A percentile compares a stretch with the other conserved stretches of the same genome.
Evolutionary conservation across 2,888 invertebrate genomes (phyloP).

Genomic region (Ennomos fuscantarius): DNA sequence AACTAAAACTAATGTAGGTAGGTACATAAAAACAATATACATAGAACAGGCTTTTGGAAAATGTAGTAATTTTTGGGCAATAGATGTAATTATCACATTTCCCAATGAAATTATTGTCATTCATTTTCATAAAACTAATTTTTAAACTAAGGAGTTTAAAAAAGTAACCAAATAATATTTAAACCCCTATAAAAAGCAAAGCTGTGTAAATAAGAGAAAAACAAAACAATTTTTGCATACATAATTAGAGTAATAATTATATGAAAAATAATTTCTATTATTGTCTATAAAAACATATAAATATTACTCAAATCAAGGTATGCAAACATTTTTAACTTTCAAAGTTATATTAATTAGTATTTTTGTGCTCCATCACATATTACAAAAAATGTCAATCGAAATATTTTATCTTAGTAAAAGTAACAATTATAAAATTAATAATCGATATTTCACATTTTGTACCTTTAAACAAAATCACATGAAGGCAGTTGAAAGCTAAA

Average conservation of each 20-base stretch:
- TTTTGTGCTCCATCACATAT: constrained; percentile 10
- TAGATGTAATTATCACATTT: constrained; percentile 41
- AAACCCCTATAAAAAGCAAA: constrained; percentile 10
- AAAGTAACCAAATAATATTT: constrained; percentile 5
- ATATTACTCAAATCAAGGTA: constrained; percentile 11
- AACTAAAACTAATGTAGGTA: constrained; percentile 34
- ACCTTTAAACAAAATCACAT: constrained; percentile 23
- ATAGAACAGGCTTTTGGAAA: constrained; percentile 32
- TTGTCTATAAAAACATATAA: background rate
- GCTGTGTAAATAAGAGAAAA: background rate
- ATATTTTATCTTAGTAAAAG: background rate
- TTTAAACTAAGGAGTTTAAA: constrained; percentile 4
- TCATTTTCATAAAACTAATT: constrained; percentile 4
- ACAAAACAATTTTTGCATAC: constrained; percentile 1
- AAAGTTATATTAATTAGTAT: background rate
- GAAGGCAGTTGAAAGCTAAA: constrained; percentile 38
- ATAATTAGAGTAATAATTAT: constrained; percentile 8
- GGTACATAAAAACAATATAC: constrained; percentile 24
- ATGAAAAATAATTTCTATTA: background rate
- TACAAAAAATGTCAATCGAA: constrained; percentile 1
- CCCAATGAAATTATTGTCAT: constrained; percentile 35
- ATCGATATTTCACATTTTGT: constrained; percentile 12
- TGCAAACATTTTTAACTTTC: constrained; percentile 8
- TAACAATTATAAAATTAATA: background rate
- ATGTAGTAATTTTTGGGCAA: constrained; percentile 47